phyloP scores from a whole-genome alignment of 2,113 vertebrate genomes.

The Chauna torquata region DNA sequence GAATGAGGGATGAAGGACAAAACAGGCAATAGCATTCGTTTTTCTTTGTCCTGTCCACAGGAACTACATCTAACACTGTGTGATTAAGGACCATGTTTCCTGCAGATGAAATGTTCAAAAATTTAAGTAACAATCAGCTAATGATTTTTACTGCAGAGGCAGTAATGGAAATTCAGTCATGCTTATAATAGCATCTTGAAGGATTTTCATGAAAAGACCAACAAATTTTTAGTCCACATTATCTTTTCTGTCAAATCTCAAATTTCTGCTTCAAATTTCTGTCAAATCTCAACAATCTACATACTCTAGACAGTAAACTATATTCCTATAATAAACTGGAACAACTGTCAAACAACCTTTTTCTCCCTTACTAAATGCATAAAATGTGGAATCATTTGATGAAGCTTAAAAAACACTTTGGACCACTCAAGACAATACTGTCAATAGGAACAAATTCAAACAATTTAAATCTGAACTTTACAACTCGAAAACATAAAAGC shows the following conservation, averaged over 20 bases:
- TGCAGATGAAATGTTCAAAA: background rate
- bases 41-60: background rate
- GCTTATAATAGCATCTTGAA: background rate
- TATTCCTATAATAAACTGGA: background rate
- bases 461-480: background rate
- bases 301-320: background rate
- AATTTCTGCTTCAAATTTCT: background rate
- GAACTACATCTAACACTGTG: background rate
- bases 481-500: background rate
- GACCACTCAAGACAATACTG: background rate
- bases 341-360: background rate
- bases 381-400: background rate
- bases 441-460: background rate
- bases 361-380: background rate
- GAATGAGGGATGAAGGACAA: background rate
- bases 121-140: background rate
- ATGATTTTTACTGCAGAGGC: background rate
- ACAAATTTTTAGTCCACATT: background rate
- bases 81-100: background rate
- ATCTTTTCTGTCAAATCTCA: background rate
- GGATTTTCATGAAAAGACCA: background rate
- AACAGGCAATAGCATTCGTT: background rate
- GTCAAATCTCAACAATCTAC: background rate
- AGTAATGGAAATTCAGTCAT: background rate
- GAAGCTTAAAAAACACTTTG: background rate